Conservation (phyloP, 2,797 vertebrate species). For the Chaetophractus vellerosus region DNA sequence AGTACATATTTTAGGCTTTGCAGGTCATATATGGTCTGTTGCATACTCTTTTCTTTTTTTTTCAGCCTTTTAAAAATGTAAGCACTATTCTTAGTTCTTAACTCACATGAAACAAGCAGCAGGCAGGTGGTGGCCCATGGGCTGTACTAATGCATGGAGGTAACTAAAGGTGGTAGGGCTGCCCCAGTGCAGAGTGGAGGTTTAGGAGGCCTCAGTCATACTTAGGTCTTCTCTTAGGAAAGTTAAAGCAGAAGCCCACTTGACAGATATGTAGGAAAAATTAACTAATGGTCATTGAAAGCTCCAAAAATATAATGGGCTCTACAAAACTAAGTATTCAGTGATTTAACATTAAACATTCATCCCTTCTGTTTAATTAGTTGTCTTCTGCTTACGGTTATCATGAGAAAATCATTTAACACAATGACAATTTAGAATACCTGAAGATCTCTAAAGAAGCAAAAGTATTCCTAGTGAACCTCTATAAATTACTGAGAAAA, state of each 20-base stretch:
- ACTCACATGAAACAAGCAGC: neutral
- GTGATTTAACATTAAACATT: constrained; percentile 70
- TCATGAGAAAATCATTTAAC: constrained; percentile 65
- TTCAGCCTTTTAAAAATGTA: neutral
- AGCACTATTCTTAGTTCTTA: neutral
- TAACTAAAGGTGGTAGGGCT: neutral
- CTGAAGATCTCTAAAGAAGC: constrained; percentile 37
- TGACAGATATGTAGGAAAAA: constrained; percentile 64
- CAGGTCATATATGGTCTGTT: neutral
- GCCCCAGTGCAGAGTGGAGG: neutral
- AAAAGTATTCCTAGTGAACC: constrained; percentile 36
- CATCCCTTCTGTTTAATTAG: constrained; percentile 62
- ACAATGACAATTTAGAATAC: constrained; percentile 63
- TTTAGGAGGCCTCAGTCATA: neutral
- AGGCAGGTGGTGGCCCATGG: neutral
- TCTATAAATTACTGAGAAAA: neutral
- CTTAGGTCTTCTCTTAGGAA: neutral
- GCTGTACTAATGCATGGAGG: neutral
- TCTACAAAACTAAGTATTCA: constrained; percentile 66
- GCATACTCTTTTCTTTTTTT: neutral
- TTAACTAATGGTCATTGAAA: constrained; percentile 69
- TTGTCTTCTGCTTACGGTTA: constrained; percentile 62
- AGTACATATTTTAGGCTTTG: constrained; percentile 13
- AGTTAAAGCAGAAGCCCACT: constrained; percentile 33
- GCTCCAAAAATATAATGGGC: constrained; percentile 58